Base-by-base conservation (phyloP, 2,888 invertebrate species). In the Siphlonurus alternatus region DNA sequence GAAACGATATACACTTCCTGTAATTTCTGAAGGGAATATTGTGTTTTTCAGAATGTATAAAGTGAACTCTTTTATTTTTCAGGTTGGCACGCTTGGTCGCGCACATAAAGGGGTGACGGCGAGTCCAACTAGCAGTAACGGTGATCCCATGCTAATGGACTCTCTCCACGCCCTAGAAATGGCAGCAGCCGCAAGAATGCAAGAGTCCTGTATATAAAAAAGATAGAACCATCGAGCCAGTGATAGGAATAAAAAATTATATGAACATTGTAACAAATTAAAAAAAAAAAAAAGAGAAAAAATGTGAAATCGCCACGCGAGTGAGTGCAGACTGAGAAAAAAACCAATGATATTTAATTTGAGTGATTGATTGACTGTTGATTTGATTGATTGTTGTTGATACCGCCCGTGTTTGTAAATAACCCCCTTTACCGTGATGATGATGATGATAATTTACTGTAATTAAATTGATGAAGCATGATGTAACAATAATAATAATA, bases 21-120 rank as follows among this genome's bases (percentile, higher is more conserved):
- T n/a, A n/a, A n/a, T n/a, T n/a, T n/a, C n/a, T n/a, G n/a, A n/a
- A n/a, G n/a, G n/a, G n/a, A n/a, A n/a, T n/a, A n/a, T n/a, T n/a
- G n/a, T n/a, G n/a, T n/a, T n/a, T n/a, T n/a, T n/a, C n/a, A n/a
- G n/a, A n/a, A n/a, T n/a, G n/a, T n/a, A n/a, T n/a, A n/a, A n/a
- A n/a, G n/a, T n/a, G n/a, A n/a, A n/a, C n/a, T n/a, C n/a, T n/a
- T n/a, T n/a, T 20, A 20, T 56, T 5, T 56, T 56, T n/a, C 56
- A 56, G 19, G 56, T 56, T 10, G 56, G 56, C 5, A 56, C 56
- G 7, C 56, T 56, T 10, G 22, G 56, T 3, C 56, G 64, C 53
- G 64, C 61, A 19, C 64, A 64, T 61, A 64, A 64, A 64, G 64
- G 64, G 53, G 64, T 64, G 23, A 64, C 61, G n/a, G 64, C 64